Base-by-base conservation (phyloP, 2,888 invertebrate species). In the Anaspis maculata region DNA sequence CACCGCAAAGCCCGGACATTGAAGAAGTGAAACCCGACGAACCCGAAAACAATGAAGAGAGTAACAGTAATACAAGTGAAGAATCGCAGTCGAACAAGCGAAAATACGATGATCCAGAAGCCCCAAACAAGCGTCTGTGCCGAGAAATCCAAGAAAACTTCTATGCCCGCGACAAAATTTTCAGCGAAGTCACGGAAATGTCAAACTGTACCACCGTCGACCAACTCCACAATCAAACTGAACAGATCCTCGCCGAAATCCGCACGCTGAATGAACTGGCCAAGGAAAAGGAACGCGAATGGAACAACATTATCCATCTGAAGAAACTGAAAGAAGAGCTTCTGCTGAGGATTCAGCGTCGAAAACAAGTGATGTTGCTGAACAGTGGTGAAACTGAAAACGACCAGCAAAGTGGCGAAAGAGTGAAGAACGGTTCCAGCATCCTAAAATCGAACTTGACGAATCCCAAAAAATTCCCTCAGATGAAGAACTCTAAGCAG, bases 281-380 rank as follows among this genome's bases (percentile, higher is more conserved):
- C 1, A 75, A 77, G 50, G 77, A 81, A 53, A 89, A 89, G 59
- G 90, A 90, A 66, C 74, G 79, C 49, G 89, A 90, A 61, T 86
- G 87, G 83, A 87, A 89, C 59, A 81, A 83, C 38, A 79, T 90
- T 32, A 61, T 89, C 9, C 81, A 85, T 52, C 67, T 87, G 45
- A 84, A 84, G 57, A 87, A 87, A 59, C 73, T 88, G 3, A 89
- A 90, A 66, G 86, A 89, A 55, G 88, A 89, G 56, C 75, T 87
- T 13, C 67, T 83, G 29, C 66, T 83, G 4, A 69, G 88, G 44
- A 64, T 89, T 19, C 70, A 83, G 36, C 71, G 87, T 38, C 74
- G 77, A 48, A 76, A 79, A 50, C 80, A 83, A 49, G 71, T 82
- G 2, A 52, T 79, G 52, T 41, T 64, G 39, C 46, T 57, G 13